phyloP scores from a whole-genome alignment of 2,113 vertebrate genomes.

The Poeciliopsis prolifica region DNA sequence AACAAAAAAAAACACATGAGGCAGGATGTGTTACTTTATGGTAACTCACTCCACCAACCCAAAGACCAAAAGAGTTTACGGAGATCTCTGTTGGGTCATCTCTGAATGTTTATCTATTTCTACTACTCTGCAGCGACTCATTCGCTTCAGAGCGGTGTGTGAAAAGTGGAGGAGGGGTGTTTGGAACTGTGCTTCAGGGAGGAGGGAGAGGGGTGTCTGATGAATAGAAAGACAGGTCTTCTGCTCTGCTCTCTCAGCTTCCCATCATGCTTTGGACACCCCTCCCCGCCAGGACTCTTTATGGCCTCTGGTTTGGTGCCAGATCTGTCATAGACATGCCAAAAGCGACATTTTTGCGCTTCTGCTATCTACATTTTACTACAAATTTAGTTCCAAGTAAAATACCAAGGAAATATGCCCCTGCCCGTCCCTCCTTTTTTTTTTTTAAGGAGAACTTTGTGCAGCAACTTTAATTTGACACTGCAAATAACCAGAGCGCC shows the following conservation, averaged over 20 bases:
- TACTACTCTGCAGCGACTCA: constrained; percentile 49
- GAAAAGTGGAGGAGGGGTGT: constrained; percentile 75
- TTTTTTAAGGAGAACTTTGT: background rate
- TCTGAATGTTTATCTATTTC: constrained; percentile 60
- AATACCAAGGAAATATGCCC: constrained; percentile 14
- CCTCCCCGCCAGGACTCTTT: constrained; percentile 61
- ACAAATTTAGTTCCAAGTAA: constrained; percentile 33
- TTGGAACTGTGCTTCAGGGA: constrained; percentile 38
- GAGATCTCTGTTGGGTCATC: constrained; percentile 62
- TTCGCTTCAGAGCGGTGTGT: constrained; percentile 65
- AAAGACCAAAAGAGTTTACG: constrained; percentile 29
- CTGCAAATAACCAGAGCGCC: constrained; percentile 27
- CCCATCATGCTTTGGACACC: constrained; percentile 75
- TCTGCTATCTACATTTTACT: constrained; percentile 43
- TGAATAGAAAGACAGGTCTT: constrained; percentile 73
- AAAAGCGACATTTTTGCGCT: constrained; percentile 60
- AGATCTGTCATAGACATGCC: constrained; percentile 65
- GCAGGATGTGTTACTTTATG: constrained; percentile 36
- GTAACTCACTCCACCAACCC: constrained; percentile 20
- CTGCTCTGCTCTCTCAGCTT: constrained; percentile 55
- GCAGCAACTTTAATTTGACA: constrained; percentile 50
- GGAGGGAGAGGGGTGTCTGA: constrained; percentile 35
- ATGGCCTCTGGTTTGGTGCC: constrained; percentile 64
- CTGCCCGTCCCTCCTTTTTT: background rate
- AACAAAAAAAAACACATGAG: background rate